phyloP scores from a whole-genome alignment of 2,797 vertebrate genomes.

The Schizopygopsis pylzovi region DNA sequence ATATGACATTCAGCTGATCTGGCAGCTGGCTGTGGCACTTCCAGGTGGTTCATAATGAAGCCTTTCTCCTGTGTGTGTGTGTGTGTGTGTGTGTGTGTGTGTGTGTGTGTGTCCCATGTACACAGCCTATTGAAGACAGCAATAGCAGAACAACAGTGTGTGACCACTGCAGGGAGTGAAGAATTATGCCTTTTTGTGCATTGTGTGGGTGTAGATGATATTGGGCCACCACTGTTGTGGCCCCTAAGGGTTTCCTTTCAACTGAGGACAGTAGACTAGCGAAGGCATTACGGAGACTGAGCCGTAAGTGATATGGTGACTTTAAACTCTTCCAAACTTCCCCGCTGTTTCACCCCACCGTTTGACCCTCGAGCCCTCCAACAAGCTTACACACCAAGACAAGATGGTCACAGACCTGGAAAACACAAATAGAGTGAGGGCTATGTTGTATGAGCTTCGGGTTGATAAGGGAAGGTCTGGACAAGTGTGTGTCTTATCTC shows the following conservation, averaged over 20 bases:
- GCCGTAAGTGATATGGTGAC: constrained; percentile 50
- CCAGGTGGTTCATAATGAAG: constrained; percentile 61
- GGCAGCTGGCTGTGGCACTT: constrained; percentile 67
- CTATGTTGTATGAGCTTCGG: constrained; percentile 43
- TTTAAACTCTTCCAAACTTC: constrained; percentile 37
- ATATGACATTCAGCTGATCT: constrained; percentile 81
- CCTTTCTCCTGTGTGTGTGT: constrained; percentile 55
- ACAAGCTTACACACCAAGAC: constrained; percentile 20
- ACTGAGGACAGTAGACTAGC: constrained; percentile 16
- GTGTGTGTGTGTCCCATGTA: constrained; percentile 2
- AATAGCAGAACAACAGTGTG: constrained; percentile 37
- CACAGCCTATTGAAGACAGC: constrained; percentile 32
- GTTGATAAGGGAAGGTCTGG: constrained; percentile 47
- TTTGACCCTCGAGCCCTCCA: constrained; percentile 33
- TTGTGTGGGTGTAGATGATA: constrained; percentile 15
- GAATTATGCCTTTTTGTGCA: constrained; percentile 34
- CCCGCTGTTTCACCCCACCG: neutral
- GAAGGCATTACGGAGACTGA: constrained; percentile 39
- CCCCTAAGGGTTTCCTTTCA: constrained; percentile 35
- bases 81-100: constrained; percentile 22
- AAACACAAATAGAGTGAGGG: constrained; percentile 15
- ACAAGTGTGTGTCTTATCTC: constrained; percentile 70
- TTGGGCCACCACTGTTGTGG: constrained; percentile 19
- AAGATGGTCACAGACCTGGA: constrained; percentile 25
- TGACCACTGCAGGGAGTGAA: constrained; percentile 28